Evolutionary conservation across 1,140 invertebrate genomes (phyloP).

Genomic region (Chrysoperla carnea): DNA sequence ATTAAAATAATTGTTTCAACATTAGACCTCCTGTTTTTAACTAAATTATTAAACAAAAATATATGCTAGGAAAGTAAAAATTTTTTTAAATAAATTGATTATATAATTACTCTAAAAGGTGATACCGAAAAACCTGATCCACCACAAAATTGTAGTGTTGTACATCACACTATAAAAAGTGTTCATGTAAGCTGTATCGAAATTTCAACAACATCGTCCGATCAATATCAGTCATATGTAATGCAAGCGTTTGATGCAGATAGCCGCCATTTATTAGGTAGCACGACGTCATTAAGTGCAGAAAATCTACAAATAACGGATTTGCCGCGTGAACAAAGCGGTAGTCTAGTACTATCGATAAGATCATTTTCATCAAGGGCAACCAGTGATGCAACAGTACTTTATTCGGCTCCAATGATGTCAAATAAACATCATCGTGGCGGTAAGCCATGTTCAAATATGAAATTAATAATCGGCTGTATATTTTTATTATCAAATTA

Average conservation of each 20-base stretch:
- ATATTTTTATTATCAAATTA: no score
- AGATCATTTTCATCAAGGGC: slow-evolving; percentile 28
- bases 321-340: slow-evolving; percentile 23
- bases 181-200: slow-evolving; percentile 28
- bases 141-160: slow-evolving; percentile 29
- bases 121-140: slow-evolving; percentile 18
- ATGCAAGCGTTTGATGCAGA: slow-evolving; percentile 33
- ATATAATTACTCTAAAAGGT: slow-evolving; percentile 12
- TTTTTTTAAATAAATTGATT: no score
- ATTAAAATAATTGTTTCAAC: no score
- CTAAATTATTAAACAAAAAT: no score
- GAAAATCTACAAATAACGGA: slow-evolving; percentile 27
- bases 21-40: no score
- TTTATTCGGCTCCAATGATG: slow-evolving; percentile 20
- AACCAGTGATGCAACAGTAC: slow-evolving; percentile 30
- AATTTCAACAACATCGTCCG: slow-evolving; percentile 18
- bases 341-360: slow-evolving; percentile 29
- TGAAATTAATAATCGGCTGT: no score
- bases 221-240: slow-evolving; percentile 25
- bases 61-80: no score
- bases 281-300: slow-evolving; percentile 27
- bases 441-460: not conserved
- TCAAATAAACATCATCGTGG: slow-evolving; percentile 5
- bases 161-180: slow-evolving; percentile 24
- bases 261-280: slow-evolving; percentile 27